Base-by-base conservation (phyloP, 2,888 invertebrate species). In the Chesias legatella region DNA sequence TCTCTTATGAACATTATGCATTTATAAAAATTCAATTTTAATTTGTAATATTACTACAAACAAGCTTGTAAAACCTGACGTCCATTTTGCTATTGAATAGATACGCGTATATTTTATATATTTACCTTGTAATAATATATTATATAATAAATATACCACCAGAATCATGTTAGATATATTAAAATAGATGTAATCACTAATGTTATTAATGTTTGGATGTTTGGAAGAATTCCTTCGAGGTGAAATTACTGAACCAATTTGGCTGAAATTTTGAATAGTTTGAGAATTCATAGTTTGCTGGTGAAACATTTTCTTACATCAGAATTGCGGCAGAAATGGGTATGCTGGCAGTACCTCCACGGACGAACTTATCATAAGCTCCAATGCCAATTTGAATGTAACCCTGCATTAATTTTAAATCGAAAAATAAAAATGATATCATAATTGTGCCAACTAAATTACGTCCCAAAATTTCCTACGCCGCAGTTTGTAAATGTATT, bases 401-500 rank as follows among this genome's bases (percentile, higher is more conserved):
- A 2, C 13, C 13, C 13, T 2, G 13, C 13, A 17, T 17, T 3
- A 17, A 17, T 17, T 2, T 26, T 35, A 35, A 24, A 46, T 43
- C 38, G 43, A 35, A 39, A 37, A 32, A 44, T 33, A 29, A 37
- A 49, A 47, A 42, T 36, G 43, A 69, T 70, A 72, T 75, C 67
- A 69, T 62, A 59, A 58, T 55, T 61, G 77, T 77, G 74, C 75
- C 75, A 76, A 71, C 53, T 51, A 57, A 48, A 52, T 63, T 51
- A 64, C 71, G 72, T 76, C 74, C 73, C 56, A 21, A 26, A 39
- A 60, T 58, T 48, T 64, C 60, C 59, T 62, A 63, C 31, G 59
- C 63, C 67, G 67, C 60, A 59, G 60, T 67, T 63, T 71, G 64
- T 77, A 65, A 73, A 74, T 64, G 72, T 73, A 75, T 70, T 70